A percentile compares a stretch with the other conserved stretches of the same genome.
Conservation (phyloP, 2,797 vertebrate species). For the Bovichtus diacanthus region DNA sequence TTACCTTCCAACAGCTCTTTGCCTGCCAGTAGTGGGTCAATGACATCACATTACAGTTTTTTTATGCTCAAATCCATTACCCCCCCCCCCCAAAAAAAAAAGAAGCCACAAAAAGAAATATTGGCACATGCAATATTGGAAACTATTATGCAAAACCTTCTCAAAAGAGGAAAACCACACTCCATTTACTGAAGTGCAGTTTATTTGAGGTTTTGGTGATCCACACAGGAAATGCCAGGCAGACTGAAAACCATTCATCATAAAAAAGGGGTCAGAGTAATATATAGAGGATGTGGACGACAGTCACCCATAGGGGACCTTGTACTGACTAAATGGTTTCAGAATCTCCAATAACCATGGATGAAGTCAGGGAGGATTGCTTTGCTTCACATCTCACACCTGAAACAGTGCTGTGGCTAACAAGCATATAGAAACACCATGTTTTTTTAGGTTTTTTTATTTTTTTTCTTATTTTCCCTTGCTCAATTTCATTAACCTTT, state of each 20-base stretch:
- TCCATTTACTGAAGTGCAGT: constrained; percentile 13
- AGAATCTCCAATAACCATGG: constrained; percentile 35
- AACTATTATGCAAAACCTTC: constrained; percentile 20
- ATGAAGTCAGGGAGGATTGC: constrained; percentile 11
- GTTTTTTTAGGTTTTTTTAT: constrained; percentile 11
- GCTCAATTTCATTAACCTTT: constrained; percentile 71
- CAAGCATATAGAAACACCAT: not conserved
- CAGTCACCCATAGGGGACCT: constrained; percentile 18
- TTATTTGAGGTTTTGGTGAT: constrained; percentile 18
- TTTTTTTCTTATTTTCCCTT: constrained; percentile 36
- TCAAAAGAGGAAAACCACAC: constrained; percentile 14
- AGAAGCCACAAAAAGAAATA: constrained; percentile 15
- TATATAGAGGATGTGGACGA: constrained; percentile 42
- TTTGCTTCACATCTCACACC: constrained; percentile 10
- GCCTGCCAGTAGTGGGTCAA: constrained; percentile 33
- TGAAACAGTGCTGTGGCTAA: not conserved
- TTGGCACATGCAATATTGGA: not conserved
- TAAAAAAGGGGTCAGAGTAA: constrained; percentile 31
- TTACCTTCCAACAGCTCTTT: constrained; percentile 60
- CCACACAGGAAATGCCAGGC: constrained; percentile 33
- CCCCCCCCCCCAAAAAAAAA: not conserved
- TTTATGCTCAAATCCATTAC: constrained; percentile 36
- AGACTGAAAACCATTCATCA: constrained; percentile 61
- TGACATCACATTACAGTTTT: constrained; percentile 49
- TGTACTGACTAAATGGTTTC: constrained; percentile 50